phyloP scores from a whole-genome alignment of 2,113 vertebrate species.

The Formicarius rufipectus region DNA sequence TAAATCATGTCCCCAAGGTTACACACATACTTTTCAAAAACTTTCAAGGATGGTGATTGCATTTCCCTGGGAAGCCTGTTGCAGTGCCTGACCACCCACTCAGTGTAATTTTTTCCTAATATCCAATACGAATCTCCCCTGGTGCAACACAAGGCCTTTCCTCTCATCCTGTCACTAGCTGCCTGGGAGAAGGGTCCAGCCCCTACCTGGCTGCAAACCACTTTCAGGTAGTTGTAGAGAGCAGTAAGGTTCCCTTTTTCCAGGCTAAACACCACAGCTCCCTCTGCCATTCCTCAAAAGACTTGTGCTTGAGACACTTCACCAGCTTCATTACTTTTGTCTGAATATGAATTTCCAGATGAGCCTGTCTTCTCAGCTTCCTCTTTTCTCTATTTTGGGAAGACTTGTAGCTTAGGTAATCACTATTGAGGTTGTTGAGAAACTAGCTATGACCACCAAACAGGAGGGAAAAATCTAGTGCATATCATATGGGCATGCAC shows the following conservation, averaged over 20 bases:
- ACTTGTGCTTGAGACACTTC: not conserved
- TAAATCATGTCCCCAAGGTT: no score
- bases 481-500: accelerated
- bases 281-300: not conserved
- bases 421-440: not conserved
- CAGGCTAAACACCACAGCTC: not conserved
- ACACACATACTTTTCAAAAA: not conserved
- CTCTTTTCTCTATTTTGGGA: not conserved
- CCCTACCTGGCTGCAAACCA: not conserved
- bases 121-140: not conserved
- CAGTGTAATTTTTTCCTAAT: not conserved
- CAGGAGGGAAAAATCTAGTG: not conserved
- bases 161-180: not conserved
- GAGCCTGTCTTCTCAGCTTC: not conserved
- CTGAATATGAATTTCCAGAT: not conserved
- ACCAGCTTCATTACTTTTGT: not conserved
- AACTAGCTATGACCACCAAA: not conserved
- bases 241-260: not conserved
- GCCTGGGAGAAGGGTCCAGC: accelerated
- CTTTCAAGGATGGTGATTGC: not conserved
- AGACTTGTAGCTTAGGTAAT: not conserved
- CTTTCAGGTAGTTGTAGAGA: not conserved
- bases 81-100: not conserved
- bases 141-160: not conserved
- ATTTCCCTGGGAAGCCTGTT: not conserved